These are phyloP conservation scores for Centroberyx gerrardi DNA, from an alignment of 2,797 vertebrate species.

Conservation along the genomic window DNA sequence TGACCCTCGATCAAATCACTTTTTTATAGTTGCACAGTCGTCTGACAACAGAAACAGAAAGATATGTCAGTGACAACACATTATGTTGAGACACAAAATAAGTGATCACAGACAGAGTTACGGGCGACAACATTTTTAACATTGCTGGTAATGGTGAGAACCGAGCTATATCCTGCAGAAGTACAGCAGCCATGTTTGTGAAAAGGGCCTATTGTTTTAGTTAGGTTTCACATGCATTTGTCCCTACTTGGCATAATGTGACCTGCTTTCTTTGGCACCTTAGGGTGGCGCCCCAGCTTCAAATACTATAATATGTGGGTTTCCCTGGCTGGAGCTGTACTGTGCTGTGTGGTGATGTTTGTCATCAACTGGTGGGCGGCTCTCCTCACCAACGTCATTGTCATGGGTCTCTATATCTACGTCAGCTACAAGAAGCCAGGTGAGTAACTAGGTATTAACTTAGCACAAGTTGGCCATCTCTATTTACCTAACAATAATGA, in stretches of 20 bases:
- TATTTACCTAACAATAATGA: not conserved
- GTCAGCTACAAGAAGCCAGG: constrained; percentile 99
- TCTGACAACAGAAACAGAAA: no score
- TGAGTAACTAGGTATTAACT: constrained; percentile 61
- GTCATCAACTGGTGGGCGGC: constrained; percentile 99
- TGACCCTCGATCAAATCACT: no score
- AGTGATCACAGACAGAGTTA: no score
- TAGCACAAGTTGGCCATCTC: not conserved
- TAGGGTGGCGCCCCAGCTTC: constrained; percentile 99
- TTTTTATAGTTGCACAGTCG: no score
- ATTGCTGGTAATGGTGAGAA: no score
- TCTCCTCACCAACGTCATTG: constrained; percentile 95
- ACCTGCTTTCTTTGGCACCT: constrained; percentile 28
- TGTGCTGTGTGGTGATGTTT: constrained; percentile 99
- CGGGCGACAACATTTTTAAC: no score
- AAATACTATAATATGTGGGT: constrained; percentile 99
- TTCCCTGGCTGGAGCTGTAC: constrained; percentile 93
- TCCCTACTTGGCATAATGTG: not conserved
- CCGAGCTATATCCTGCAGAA: no score
- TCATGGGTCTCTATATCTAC: constrained; percentile 97
- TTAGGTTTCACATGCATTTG: not conserved
- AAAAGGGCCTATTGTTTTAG: not conserved
- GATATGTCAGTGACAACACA: no score
- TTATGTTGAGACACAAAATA: no score
- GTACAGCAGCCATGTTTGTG: no score